Evolutionary conservation across 2,113 vertebrate genomes (phyloP), one percentile per base, ranked within the genome.

Genomic region (Cervus canadensis): DNA sequence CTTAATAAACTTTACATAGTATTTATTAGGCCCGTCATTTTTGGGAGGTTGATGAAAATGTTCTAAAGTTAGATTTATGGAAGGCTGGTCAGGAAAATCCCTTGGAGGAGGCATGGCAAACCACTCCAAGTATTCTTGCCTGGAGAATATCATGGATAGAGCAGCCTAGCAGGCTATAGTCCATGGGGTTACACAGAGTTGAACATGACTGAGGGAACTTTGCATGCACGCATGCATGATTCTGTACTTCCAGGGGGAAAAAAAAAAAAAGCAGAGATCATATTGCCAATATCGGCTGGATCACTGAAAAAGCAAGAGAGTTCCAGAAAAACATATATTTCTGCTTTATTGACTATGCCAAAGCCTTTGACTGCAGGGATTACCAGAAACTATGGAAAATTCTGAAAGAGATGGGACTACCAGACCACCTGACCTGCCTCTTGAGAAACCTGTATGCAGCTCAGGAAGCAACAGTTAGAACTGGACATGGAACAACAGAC

Each of bases 181-280:
- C 16, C 17, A n/a, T 67, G 62, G 33, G 62, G 16, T 67, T 30
- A 67, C 62, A 64, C 33, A n/a, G 33, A 67, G 33, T n/a, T 0
- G 7, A n/a, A n/a, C 7, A n/a, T 9, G 33, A 67, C 33, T n/a
- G 16, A 67, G n/a, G 33, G 7, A n/a, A 19, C 33, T n/a, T n/a
- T 9, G 3, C 16, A 67, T n/a, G 16, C 33, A 9, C 0, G 1
- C 16, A 64, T n/a, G 33, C 30, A 57, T 8, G 23, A 57, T 62
- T 89, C 7, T 82, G 23, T 28, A 50, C 21, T 23, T 67, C 19
- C 26, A n/a, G n/a, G 81, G 48, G 54, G 81, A 2, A 33, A 45
- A 94, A 30, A 94, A 30, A 64, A 16, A 62, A 64, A 16, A 3
- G 40, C 15, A n/a, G 33, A n/a, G 33, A n/a, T 67, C 15, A n/a